Evolutionary conservation across 2,888 invertebrate genomes (phyloP).

Genomic region (Tenthredo scrophulariae): DNA sequence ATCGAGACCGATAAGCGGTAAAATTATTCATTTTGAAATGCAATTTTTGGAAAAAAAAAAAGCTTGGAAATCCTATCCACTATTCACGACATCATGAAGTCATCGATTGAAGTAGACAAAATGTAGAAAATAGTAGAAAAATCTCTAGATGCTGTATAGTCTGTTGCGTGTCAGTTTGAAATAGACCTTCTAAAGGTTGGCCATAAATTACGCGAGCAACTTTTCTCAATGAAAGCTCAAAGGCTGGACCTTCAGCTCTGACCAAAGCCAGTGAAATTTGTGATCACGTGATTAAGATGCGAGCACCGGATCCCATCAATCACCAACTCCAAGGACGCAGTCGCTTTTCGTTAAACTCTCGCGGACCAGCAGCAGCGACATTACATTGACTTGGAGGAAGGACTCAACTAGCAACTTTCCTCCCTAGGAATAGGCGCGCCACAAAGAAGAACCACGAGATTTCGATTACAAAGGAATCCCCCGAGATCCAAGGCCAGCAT

Average conservation of each 20-base stretch:
- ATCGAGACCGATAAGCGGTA: no score
- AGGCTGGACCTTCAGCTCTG: constrained; percentile 26
- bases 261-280: constrained; percentile 43
- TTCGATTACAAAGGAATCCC: constrained; percentile 17
- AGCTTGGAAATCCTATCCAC: no score
- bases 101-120: no score
- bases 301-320: constrained; percentile 50
- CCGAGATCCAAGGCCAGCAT: not conserved
- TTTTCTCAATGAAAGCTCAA: constrained; percentile 51
- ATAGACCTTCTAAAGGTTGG: not conserved
- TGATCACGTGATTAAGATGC: constrained; percentile 53
- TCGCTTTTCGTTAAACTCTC: constrained; percentile 40
- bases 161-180: not conserved
- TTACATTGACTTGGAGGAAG: constrained; percentile 2
- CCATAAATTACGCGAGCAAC: constrained; percentile 37
- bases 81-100: no score
- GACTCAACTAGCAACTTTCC: not conserved
- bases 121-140: no score
- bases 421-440: not conserved
- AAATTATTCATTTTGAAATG: no score
- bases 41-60: no score
- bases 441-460: not conserved
- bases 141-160: not conserved
- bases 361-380: not conserved
- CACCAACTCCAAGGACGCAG: constrained; percentile 40